Conservation (phyloP, 64 coral and sea anemone species). For the Stylophora pistillata region DNA sequence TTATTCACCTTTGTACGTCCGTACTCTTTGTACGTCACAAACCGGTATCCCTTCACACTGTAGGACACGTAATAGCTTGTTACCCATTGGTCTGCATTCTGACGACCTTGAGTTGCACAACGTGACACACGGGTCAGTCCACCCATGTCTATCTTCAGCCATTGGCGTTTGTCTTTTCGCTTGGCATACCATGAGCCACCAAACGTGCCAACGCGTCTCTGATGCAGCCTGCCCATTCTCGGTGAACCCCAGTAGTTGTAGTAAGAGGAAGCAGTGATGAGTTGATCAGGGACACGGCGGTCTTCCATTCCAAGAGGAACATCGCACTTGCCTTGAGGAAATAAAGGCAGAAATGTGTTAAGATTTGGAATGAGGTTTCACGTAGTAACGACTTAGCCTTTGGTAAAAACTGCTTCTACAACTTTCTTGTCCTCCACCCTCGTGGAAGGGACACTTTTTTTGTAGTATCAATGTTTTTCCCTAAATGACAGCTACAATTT, state of each 20-base stretch:
- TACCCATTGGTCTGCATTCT: slow-evolving; percentile 76
- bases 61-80: slow-evolving; percentile 78
- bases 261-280: slow-evolving; percentile 78
- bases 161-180: slow-evolving; percentile 66
- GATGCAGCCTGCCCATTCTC: slow-evolving; percentile 62
- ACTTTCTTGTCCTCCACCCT: no score
- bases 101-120: slow-evolving; percentile 78
- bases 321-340: slow-evolving; percentile 56
- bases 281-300: slow-evolving; percentile 64
- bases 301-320: slow-evolving; percentile 77
- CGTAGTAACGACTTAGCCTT: no score
- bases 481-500: no score
- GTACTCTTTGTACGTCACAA: slow-evolving; percentile 49
- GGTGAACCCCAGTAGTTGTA: slow-evolving; percentile 74
- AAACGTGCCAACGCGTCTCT: slow-evolving; percentile 44
- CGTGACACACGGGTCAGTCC: slow-evolving; percentile 53
- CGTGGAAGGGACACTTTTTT: no score
- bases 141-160: slow-evolving; percentile 78
- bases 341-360: neutral
- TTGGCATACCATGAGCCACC: slow-evolving; percentile 70
- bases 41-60: slow-evolving; percentile 65
- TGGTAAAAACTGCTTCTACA: no score
- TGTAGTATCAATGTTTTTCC: no score
- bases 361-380: no score
- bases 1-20: slow-evolving; percentile 49